Evolutionary conservation across 2,888 invertebrate genomes (phyloP), one percentile per base, ranked within the genome.

Genomic region (Himalopsyche japonica): DNA sequence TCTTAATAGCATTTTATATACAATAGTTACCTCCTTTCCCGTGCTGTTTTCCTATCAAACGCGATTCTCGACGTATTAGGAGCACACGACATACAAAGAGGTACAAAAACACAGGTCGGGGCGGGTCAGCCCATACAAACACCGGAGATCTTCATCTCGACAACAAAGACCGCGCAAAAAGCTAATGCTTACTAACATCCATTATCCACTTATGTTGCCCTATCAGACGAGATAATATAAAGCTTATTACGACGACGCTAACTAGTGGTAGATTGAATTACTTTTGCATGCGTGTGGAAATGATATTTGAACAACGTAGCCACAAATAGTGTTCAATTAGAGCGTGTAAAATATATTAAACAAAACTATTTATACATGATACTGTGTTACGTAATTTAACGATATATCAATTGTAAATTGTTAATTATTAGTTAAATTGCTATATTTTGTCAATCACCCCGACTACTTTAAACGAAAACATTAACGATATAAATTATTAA

Each of bases 121-220:
- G 76, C 79, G 84, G 84, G 84, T 84, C 84, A 84, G 76, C 64
- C 20, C 84, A 76, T 80, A 81, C 76, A 79, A 70, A 79, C 79
- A 80, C 64, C 10, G 15, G 80, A 82, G 84, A 84, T 84, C 84
- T 84, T 84, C 84, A 84, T 84, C 84, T 82, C 76, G 34, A 80
- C 82, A 82, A 82, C 84, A 84, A 84, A 84, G 84, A 82, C 48
- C 79, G 82, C 82, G 82, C 84, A 81, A 84, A 82, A 79, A 81
- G 84, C 80, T 82, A 82, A 80, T 84, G 80, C 79, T 82, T 81
- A 47, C 27, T 47, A 57, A 20, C 37, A 82, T 84, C 79, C 76
- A 43, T 76, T 79, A 47, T 79, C 57, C 79, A 30, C 84, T 82
- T 80, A 70, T 84, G 84, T 82, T 82, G 6, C 82, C 78, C 82